Conservation (phyloP, 2,888 invertebrate genomes). For the Melinaea menophilus region DNA sequence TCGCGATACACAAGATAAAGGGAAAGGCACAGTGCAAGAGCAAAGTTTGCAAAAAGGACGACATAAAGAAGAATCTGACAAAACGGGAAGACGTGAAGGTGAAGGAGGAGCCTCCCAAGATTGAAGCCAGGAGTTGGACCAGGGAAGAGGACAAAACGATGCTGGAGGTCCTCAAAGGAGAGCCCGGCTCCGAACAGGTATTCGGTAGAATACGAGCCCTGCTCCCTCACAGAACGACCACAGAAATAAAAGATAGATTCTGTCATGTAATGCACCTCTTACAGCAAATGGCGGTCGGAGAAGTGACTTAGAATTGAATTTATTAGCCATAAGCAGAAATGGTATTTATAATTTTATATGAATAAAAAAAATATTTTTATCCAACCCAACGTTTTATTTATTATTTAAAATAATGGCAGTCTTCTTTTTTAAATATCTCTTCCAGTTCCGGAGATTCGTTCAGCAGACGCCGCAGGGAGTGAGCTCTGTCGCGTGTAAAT, state of each 20-base stretch:
- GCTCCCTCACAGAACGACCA: conserved; percentile 74
- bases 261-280: conserved; percentile 80
- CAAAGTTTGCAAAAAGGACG: conserved; percentile 41
- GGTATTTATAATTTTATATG: conserved; percentile 66
- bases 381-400: conserved; percentile 34
- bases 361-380: conserved; percentile 50
- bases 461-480: conserved; percentile 46
- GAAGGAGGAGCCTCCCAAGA: conserved; percentile 30
- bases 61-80: conserved; percentile 45
- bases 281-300: conserved; percentile 78
- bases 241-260: conserved; percentile 80
- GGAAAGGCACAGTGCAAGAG: conserved; percentile 38
- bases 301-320: conserved; percentile 59
- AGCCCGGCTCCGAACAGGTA: conserved; percentile 80
- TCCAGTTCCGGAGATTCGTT: conserved; percentile 46
- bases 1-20: conserved; percentile 43
- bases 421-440: conserved; percentile 53
- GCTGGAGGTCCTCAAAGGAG: conserved; percentile 85
- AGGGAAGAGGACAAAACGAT: conserved; percentile 90
- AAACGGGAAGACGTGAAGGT: conserved; percentile 37
- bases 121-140: conserved; percentile 78
- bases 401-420: conserved; percentile 36
- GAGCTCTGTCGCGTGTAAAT: conserved; percentile 49
- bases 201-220: conserved; percentile 76
- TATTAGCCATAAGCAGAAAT: conserved; percentile 46